phyloP scores from a whole-genome alignment of 2,888 invertebrate species.

The Stomorhina lunata region DNA sequence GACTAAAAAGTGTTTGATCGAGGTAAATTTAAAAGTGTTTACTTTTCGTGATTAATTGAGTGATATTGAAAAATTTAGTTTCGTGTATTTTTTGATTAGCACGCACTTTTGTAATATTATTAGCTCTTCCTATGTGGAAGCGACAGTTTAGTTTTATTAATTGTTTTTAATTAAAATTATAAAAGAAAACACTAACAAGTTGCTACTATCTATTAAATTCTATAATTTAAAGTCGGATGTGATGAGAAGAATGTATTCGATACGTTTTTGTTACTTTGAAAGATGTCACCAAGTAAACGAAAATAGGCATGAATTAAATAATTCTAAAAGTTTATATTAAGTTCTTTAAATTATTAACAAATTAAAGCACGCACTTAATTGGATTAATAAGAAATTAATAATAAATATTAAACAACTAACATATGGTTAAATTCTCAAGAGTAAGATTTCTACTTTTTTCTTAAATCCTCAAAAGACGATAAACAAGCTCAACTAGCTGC shows the following conservation, averaged over 20 bases:
- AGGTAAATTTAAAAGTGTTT: background rate
- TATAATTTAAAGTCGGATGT: background rate
- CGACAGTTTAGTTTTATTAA: background rate
- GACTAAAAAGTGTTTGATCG: too few relatives aligned
- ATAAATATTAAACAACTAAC: too few relatives aligned
- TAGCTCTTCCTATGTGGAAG: background rate
- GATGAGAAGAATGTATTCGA: background rate
- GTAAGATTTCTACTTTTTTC: too few relatives aligned
- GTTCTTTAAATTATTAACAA: too few relatives aligned
- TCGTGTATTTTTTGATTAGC: background rate
- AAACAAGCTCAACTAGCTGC: too few relatives aligned
- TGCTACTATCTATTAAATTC: background rate
- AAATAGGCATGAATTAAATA: too few relatives aligned
- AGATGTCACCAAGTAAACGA: background rate
- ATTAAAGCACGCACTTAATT: background rate
- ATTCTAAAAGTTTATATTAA: too few relatives aligned
- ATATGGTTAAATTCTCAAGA: too few relatives aligned
- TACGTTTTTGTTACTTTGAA: background rate
- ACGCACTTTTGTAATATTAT: background rate
- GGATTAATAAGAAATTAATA: background rate
- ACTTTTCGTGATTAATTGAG: background rate
- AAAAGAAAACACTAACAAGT: background rate
- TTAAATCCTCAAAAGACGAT: too few relatives aligned
- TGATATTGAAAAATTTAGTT: too few relatives aligned
- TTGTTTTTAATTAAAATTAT: constrained; percentile 7